Conservation (phyloP, 1,140 invertebrate species). For the Propsilocerus akamusi region DNA sequence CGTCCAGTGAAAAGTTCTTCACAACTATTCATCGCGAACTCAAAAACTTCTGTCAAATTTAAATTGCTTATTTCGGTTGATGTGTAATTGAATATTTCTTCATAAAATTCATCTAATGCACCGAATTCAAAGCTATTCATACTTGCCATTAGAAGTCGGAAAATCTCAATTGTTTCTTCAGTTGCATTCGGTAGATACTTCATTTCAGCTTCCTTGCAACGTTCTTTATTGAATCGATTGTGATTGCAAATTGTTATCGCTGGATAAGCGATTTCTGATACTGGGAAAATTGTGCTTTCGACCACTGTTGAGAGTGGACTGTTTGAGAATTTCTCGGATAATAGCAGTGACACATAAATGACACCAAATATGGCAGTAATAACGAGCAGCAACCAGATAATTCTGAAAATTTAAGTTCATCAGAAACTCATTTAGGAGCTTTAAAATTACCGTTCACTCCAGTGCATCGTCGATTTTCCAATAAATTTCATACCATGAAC, state of each 20-base stretch:
- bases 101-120: slow-evolving; percentile 15
- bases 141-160: slow-evolving; percentile 5
- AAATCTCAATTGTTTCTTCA: neutral
- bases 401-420: slow-evolving; percentile 5
- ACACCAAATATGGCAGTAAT: slow-evolving; percentile 15
- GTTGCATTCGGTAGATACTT: slow-evolving; percentile 12
- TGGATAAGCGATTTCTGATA: slow-evolving; percentile 18
- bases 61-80: neutral
- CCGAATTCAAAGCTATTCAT: slow-evolving; percentile 16
- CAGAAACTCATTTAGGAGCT: neutral
- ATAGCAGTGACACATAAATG: slow-evolving; percentile 17
- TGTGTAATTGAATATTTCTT: neutral
- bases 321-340: slow-evolving; percentile 16
- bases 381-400: slow-evolving; percentile 17
- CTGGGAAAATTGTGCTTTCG: slow-evolving; percentile 18
- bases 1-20: slow-evolving; percentile 14
- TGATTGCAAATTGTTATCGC: slow-evolving; percentile 21
- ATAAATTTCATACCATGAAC: neutral
- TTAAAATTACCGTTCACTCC: neutral
- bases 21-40: slow-evolving; percentile 12
- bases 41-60: slow-evolving; percentile 13
- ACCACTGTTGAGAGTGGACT: slow-evolving; percentile 18
- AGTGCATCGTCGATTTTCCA: neutral
- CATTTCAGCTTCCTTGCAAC: slow-evolving; percentile 12
- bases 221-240: slow-evolving; percentile 20